Evolutionary conservation across 2,797 vertebrate species (phyloP), one percentile per base, ranked within the genome.

Genomic region (Nannoperca obscura): DNA sequence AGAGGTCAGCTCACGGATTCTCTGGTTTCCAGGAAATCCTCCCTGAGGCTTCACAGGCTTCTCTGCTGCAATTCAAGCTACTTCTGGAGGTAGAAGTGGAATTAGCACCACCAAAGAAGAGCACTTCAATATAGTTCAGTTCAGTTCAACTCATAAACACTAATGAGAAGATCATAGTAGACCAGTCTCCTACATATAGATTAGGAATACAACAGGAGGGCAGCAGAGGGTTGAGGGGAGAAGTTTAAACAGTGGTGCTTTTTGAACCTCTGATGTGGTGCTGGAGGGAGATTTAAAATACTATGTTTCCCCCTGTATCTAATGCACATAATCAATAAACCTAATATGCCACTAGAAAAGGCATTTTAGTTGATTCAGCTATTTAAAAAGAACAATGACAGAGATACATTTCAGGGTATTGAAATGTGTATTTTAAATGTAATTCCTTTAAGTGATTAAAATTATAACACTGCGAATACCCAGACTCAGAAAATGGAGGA

Each of bases 41-140:
- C 44, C 58, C 59, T 27, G 55, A 62, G 55, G 24, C 13, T 74
- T 52, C 52, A 10, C 44, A 65, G 32, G 20, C 22, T 72, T 30
- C n/a, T 66, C 47, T 19, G 68, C 79, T 67, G 68, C 47, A 50
- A n/a, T 46, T 66, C 5, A 67, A 54, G 36, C 50, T 30, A 10
- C 34, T 38, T 54, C 15, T 40, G 5, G n/a, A 40, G 44, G 50
- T 22, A 24, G n/a, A 59, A 22, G 19, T 38, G 38, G 17, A 9
- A 47, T 24, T 34, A 46, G 49, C 19, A 46, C 47, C 7, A 24
- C 47, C 27, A 32, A 50, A 1, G 14, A 71, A 22, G 14, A 47
- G 20, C 5, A 17, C 17, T 59, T 12, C 32, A 36, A 10, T 47
- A 19, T 38, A 61, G 13, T 24, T 44, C 42, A 57, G n/a, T 7